Evolutionary conservation across 1,140 invertebrate species (phyloP).

Genomic region (Arion vulgaris): DNA sequence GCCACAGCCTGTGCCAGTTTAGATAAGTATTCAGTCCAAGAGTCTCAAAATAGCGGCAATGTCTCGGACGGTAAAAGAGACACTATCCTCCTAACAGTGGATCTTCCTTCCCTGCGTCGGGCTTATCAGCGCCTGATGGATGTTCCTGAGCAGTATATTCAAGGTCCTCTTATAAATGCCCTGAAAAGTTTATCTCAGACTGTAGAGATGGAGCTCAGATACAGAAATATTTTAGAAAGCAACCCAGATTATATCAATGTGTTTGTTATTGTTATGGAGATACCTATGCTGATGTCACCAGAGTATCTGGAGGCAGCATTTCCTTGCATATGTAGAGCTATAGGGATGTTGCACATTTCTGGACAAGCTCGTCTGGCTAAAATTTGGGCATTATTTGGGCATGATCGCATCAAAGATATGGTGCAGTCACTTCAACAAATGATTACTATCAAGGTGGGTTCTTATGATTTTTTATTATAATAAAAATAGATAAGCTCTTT

Average conservation of each 20-base stretch:
- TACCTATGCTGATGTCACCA: slow-evolving; percentile 83
- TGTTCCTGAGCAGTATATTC: slow-evolving; percentile 76
- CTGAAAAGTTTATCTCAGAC: slow-evolving; percentile 82
- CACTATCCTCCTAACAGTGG: slow-evolving; percentile 67
- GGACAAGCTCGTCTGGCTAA: slow-evolving; percentile 86
- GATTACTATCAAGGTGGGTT: slow-evolving; percentile 81
- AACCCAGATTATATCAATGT: slow-evolving; percentile 79
- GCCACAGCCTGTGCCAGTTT: neutral
- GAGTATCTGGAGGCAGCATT: slow-evolving; percentile 88
- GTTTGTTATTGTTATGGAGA: slow-evolving; percentile 90
- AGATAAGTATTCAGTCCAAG: neutral
- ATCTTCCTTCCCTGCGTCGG: slow-evolving; percentile 77
- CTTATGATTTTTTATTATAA: neutral
- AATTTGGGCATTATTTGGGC: slow-evolving; percentile 84
- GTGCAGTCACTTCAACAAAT: slow-evolving; percentile 89
- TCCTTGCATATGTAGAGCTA: slow-evolving; percentile 85
- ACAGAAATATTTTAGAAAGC: slow-evolving; percentile 71
- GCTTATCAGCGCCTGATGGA: slow-evolving; percentile 78
- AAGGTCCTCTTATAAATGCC: slow-evolving; percentile 85
- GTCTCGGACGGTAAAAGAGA: slow-evolving; percentile 24
- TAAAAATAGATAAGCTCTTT: too few species aligned
- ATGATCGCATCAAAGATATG: slow-evolving; percentile 81
- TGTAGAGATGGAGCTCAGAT: slow-evolving; percentile 83
- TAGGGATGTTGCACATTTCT: slow-evolving; percentile 80
- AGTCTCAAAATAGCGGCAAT: slow-evolving; percentile 4